A percentile compares a stretch with the other conserved stretches of the same genome.
These are phyloP conservation scores for Oplegnathus fasciatus DNA, from an alignment of 2,113 vertebrate genomes.

Conservation along the genomic window DNA sequence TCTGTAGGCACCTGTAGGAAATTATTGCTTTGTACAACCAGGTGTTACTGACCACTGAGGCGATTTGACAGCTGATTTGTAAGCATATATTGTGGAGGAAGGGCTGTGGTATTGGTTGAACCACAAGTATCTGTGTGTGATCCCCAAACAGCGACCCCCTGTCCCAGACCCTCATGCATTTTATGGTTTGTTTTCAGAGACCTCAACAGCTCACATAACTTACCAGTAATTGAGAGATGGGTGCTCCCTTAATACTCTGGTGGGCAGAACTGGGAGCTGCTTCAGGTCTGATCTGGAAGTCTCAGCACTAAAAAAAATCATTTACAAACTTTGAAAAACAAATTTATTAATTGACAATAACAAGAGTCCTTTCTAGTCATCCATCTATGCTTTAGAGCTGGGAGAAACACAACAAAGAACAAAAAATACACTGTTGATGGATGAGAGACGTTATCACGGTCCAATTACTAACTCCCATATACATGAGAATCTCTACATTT, in stretches of 20 bases:
- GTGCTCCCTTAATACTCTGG: conserved; percentile 93
- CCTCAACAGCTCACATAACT: conserved; percentile 45
- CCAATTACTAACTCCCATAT: conserved; percentile 20
- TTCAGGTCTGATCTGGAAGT: conserved; percentile 91
- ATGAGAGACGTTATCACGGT: conserved; percentile 16
- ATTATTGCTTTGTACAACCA: conserved; percentile 26
- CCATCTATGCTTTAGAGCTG: not conserved
- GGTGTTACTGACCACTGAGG: conserved; percentile 35
- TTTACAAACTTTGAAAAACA: not conserved
- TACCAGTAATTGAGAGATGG: conserved; percentile 97
- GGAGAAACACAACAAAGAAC: not conserved
- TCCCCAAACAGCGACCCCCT: not conserved
- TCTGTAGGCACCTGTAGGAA: conserved; percentile 16
- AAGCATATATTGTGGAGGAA: not conserved
- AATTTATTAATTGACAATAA: conserved; percentile 4
- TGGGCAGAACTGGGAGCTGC: conserved; percentile 92
- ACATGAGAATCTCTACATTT: conserved; percentile 3
- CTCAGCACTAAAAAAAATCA: conserved; percentile 86
- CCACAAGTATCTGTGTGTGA: conserved; percentile 1
- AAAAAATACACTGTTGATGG: not conserved
- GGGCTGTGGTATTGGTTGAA: not conserved
- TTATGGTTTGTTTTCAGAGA: conserved; percentile 38
- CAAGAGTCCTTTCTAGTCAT: not conserved
- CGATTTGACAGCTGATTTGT: not conserved
- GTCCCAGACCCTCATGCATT: not conserved